phyloP scores from a whole-genome alignment of 1,140 invertebrate genomes.

The Melanaphis sacchari region DNA sequence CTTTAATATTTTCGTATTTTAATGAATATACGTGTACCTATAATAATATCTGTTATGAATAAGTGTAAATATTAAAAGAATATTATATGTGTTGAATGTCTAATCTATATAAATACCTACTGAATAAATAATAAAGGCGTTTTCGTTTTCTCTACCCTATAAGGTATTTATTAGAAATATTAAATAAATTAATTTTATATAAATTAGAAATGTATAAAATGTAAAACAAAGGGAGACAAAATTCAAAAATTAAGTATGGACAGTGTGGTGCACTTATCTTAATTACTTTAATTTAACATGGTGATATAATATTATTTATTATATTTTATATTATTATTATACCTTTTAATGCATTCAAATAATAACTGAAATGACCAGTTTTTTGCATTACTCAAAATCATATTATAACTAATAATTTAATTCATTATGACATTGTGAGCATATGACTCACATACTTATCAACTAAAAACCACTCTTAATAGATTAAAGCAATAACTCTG shows the following conservation, averaged over 20 bases:
- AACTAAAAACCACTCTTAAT: too few species aligned
- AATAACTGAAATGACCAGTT: not conserved
- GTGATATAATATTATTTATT: not conserved
- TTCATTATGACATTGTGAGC: too few species aligned
- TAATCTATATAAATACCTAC: not conserved
- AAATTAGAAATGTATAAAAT: not conserved
- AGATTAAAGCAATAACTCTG: too few species aligned
- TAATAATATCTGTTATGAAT: not conserved
- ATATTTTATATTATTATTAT: not conserved
- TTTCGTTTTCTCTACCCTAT: too few species aligned
- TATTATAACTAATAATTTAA: too few species aligned
- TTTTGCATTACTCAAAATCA: not conserved
- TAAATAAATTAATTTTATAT: not conserved
- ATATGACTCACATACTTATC: too few species aligned
- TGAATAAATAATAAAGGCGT: not conserved
- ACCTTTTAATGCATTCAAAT: not conserved
- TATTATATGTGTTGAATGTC: not conserved
- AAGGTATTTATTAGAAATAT: not conserved
- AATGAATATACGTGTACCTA: not conserved
- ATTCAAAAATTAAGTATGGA: not conserved
- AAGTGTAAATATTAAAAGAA: not conserved
- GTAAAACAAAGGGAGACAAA: not conserved
- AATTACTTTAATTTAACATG: not conserved
- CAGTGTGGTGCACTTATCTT: not conserved
- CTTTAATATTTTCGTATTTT: not conserved